Base-by-base conservation (phyloP, 2,888 invertebrate genomes). In the Eilema depressum region DNA sequence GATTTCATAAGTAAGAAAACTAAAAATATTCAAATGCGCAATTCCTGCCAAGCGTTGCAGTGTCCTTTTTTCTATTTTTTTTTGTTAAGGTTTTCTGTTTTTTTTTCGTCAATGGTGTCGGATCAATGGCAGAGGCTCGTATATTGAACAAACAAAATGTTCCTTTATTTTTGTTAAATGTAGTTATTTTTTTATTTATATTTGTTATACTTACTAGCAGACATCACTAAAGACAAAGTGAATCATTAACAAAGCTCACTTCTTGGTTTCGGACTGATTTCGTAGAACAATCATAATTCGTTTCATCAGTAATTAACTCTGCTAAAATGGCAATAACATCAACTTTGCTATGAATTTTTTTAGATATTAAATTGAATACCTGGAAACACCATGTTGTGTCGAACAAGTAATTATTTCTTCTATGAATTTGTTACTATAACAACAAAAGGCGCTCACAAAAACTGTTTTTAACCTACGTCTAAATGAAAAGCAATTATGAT, bases 401-500 rank as follows among this genome's bases (percentile, higher is more conserved):
- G 80, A 72, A 76, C 57, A 69, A 79, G 75, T 81, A 81, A 82
- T 81, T 80, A 83, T 83, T 85, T 81, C 70, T 86, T 85, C 78
- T 75, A 69, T 76, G 81, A 85, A 85, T 83, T 86, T 86, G 83
- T 85, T 86, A 85, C 77, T 75, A 66, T 78, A 78, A 76, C 77
- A 85, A 91, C 89, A 92, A 91, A 90, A 89, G 88, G 78, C 84
- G 78, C 75, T 75, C 74, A 87, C 83, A 89, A 89, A 88, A 82
- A 81, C 77, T 73, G 10, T 87, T 89, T 89, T 88, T 90, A 85
- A 82, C 77, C 75, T 83, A 83, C 84, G 85, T 89, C 88, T 89
- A 87, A 86, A 87, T 84, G 89, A 88, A 90, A 88, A 91, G 91
- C 90, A 92, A 93, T 93, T 92, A 92, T 87, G 88, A 89, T 83